Percentiles rank a stretch among this genome's conserved stretches.
phyloP scores from a whole-genome alignment of 37 sponge, comb jelly and placozoan species.

The Cliona cf. orientalis region DNA sequence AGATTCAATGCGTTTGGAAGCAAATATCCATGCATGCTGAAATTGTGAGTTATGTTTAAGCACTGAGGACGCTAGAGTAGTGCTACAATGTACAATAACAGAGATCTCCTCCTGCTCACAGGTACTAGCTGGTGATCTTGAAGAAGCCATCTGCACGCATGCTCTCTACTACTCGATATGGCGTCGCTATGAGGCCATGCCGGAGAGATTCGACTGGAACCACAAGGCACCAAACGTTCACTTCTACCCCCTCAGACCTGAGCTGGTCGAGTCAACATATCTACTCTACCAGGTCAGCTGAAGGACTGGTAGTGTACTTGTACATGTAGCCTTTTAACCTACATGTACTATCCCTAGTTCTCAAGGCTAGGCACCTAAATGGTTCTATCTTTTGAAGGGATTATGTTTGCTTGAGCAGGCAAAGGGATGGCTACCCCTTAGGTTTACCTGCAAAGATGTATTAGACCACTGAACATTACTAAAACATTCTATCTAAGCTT shows the following conservation, averaged over 20 bases:
- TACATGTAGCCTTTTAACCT: neutral
- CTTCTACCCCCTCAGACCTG: conserved; percentile 96
- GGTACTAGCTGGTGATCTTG: conserved; percentile 92
- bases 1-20: too few relatives aligned
- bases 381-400: too few relatives aligned
- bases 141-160: conserved; percentile 93
- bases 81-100: neutral
- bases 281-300: conserved; percentile 81
- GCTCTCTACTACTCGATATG: conserved; percentile 94
- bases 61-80: too few relatives aligned
- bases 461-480: neutral
- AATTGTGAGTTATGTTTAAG: too few relatives aligned
- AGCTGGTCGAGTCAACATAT: conserved; percentile 96
- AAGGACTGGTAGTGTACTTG: neutral
- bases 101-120: conserved; percentile 8
- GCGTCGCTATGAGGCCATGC: conserved; percentile 88
- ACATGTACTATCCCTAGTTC: neutral
- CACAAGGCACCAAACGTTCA: conserved; percentile 73
- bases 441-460: neutral
- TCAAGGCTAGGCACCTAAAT: too few relatives aligned
- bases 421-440: too few relatives aligned
- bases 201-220: conserved; percentile 93
- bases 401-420: too few relatives aligned
- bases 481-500: neutral
- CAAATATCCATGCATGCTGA: too few relatives aligned